Percentiles rank a stretch among this genome's conserved stretches.
phyloP scores from a whole-genome alignment of 2,113 vertebrate species.

The Lipophrys pholis region DNA sequence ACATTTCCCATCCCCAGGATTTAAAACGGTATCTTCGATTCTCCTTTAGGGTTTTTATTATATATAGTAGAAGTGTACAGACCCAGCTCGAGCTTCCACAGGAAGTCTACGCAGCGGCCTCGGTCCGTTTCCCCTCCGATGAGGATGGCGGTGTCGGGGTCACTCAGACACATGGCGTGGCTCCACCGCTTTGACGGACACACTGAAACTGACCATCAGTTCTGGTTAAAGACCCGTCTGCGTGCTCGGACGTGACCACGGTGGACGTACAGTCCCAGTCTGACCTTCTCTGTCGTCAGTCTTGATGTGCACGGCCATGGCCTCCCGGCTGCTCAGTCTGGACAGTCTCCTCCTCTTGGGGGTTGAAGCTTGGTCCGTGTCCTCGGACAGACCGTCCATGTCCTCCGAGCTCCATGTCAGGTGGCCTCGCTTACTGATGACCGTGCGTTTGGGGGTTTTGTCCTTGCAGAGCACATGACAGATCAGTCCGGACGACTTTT shows the following conservation, averaged over 20 bases:
- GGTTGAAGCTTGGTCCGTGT: conserved; percentile 46
- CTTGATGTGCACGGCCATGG: conserved; percentile 61
- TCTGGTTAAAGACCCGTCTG: background rate
- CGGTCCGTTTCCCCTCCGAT: conserved; percentile 87
- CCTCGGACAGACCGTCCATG: conserved; percentile 39
- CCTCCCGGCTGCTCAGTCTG: conserved; percentile 63
- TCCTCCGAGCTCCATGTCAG: conserved; percentile 74
- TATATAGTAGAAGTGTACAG: conserved; percentile 4
- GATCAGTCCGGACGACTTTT: background rate
- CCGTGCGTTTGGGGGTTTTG: conserved; percentile 64
- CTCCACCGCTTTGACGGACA: conserved; percentile 86
- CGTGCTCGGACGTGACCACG: background rate
- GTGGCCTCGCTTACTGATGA: conserved; percentile 56
- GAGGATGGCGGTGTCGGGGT: conserved; percentile 86
- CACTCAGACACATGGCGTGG: conserved; percentile 89
- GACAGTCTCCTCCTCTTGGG: conserved; percentile 69
- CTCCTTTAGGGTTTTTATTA: too few relatives aligned
- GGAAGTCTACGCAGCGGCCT: conserved; percentile 80
- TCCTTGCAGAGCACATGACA: conserved; percentile 53
- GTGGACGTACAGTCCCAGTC: background rate
- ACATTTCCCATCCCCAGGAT: background rate
- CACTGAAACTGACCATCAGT: conserved; percentile 65
- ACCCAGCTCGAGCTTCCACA: conserved; percentile 93
- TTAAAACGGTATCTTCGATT: background rate
- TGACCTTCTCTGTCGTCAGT: conserved; percentile 73